Base-by-base conservation (phyloP, 2,797 vertebrate species). In the Liparis tanakae region DNA sequence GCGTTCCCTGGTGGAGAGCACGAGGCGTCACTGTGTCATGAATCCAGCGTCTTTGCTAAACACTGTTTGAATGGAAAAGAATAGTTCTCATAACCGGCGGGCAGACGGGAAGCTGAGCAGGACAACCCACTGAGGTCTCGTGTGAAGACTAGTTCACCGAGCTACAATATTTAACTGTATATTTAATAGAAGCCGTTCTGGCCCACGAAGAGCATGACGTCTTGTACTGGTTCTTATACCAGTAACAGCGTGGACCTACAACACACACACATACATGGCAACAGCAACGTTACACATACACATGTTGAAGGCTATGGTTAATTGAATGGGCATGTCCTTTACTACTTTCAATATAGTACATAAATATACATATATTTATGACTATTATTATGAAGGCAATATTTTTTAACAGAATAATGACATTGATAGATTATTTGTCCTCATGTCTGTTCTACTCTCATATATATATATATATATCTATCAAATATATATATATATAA, bases 61-160 rank as follows among this genome's bases (percentile, higher is more conserved):
- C 39, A 50, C 2, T 15, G 57, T 73, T 76, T 74, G 44, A 65
- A 78, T 51, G 51, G 74, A 83, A 44, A 46, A 43, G 20, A 63
- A n/a, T 3, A 48, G 54, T 50, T 71, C 15, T 56, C 67, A 54
- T 60, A 78, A 77, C 61, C 74, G 59, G 10, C 56, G 62, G 67
- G 10, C 48, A 7, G 25, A 10, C 7, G 73, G 65, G 70, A 74
- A 71, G 74, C 63, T 62, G 60, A 20, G 53, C 54, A 43, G 58
- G 74, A 34, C 53, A 15, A 34, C 59, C 44, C 1, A 44, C 67
- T 57, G 78, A 61, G 64, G 43, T 36, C 41, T 41, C 55, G n/a
- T 61, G 18, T 53, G 39, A 17, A 44, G 48, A 48, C 17, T n/a
- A n/a, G n/a, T n/a, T n/a, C n/a, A n/a, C n/a, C 5, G 39, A 36